A percentile compares a stretch with the other conserved stretches of the same genome.
Conservation (phyloP, 1,140 invertebrate genomes). For the Leptinotarsa lineolata region DNA sequence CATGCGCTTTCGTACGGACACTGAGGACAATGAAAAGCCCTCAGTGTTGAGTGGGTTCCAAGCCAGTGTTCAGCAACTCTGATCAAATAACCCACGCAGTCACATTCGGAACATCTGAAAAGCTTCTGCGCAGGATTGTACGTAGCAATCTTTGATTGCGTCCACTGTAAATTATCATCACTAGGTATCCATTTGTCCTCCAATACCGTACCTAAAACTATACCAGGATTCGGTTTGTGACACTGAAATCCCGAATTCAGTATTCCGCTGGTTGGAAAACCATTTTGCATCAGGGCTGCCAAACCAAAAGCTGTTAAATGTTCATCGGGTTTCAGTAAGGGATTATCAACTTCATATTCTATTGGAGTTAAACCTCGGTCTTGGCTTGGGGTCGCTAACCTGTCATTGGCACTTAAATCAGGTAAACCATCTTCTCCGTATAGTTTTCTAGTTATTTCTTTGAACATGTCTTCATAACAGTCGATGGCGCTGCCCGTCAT, state of each 20-base stretch:
- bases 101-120: slow-evolving; percentile 76
- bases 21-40: slow-evolving; percentile 73
- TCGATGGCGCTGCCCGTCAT: slow-evolving; percentile 62
- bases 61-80: slow-evolving; percentile 83
- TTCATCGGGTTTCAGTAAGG: slow-evolving; percentile 67
- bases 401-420: slow-evolving; percentile 57
- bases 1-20: slow-evolving; percentile 76
- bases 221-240: slow-evolving; percentile 52
- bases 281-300: slow-evolving; percentile 73
- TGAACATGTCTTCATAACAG: slow-evolving; percentile 77
- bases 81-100: slow-evolving; percentile 77
- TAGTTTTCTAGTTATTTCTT: slow-evolving; percentile 87
- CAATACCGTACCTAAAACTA: slow-evolving; percentile 54
- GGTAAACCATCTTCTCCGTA: slow-evolving; percentile 80
- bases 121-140: slow-evolving; percentile 74
- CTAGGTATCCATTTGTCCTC: slow-evolving; percentile 72
- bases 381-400: slow-evolving; percentile 54
- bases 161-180: slow-evolving; percentile 71
- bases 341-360: slow-evolving; percentile 58
- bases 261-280: slow-evolving; percentile 66
- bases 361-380: slow-evolving; percentile 53
- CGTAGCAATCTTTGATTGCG: slow-evolving; percentile 70
- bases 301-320: slow-evolving; percentile 70
- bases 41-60: slow-evolving; percentile 75
- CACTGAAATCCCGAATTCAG: slow-evolving; percentile 62